phyloP scores from a whole-genome alignment of 92 coral and sea anemone genomes.

The Anthopleura xanthogrammica region DNA sequence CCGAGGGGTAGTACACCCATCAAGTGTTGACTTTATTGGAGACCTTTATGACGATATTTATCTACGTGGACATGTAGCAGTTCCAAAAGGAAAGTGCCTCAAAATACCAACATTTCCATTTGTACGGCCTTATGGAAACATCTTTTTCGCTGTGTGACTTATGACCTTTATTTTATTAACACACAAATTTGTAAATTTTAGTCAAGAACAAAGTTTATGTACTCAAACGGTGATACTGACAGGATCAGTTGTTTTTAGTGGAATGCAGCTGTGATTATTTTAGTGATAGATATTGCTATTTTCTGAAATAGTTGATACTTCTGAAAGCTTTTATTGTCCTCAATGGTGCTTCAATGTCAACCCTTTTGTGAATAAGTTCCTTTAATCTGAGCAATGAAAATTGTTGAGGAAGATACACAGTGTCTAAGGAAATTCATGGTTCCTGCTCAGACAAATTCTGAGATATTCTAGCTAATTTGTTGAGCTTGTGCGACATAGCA shows the following conservation, averaged over 20 bases:
- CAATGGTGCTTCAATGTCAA: too few species aligned
- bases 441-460: too few species aligned
- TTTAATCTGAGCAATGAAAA: too few species aligned
- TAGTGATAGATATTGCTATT: background rate
- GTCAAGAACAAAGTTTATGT: slow-evolving; percentile 1
- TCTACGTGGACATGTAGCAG: slow-evolving; percentile 87
- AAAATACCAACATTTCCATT: slow-evolving; percentile 70
- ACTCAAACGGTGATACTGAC: background rate
- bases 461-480: too few species aligned
- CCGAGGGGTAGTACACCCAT: slow-evolving; percentile 88
- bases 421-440: too few species aligned
- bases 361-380: too few species aligned
- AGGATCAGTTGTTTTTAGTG: background rate
- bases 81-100: slow-evolving; percentile 64
- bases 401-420: too few species aligned
- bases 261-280: background rate
- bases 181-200: background rate
- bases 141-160: slow-evolving; percentile 65
- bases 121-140: slow-evolving; percentile 98
- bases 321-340: too few species aligned
- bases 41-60: slow-evolving; percentile 93
- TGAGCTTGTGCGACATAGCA: too few species aligned
- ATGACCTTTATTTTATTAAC: background rate
- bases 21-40: slow-evolving; percentile 84
- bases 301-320: too few species aligned